phyloP scores from a whole-genome alignment of 2,888 invertebrate genomes.

The Caenorhabditis plicata region DNA sequence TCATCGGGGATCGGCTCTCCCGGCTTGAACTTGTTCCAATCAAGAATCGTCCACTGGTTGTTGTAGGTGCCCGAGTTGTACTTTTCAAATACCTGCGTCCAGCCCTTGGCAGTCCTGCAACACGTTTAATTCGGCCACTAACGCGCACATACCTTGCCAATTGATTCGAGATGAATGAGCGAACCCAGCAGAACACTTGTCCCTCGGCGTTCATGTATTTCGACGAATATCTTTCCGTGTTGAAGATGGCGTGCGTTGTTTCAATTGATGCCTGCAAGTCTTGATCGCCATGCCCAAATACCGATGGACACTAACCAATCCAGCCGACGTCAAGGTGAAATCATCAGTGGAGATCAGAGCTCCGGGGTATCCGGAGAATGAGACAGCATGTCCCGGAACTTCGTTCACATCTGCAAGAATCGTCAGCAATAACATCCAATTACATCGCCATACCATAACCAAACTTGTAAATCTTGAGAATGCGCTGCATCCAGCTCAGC shows the following conservation, averaged over 20 bases:
- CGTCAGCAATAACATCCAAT: not conserved
- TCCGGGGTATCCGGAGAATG: conserved; percentile 65
- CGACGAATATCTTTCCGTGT: conserved; percentile 73
- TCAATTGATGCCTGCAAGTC: conserved; percentile 74
- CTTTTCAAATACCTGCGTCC: conserved; percentile 69
- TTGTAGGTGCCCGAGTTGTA: conserved; percentile 82
- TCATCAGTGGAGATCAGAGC: conserved; percentile 65
- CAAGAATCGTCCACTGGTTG: conserved; percentile 73
- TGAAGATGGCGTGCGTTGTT: conserved; percentile 78
- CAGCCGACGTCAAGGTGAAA: conserved; percentile 62
- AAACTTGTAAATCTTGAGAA: conserved; percentile 71
- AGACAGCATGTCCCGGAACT: conserved; percentile 65
- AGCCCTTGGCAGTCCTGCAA: conserved; percentile 44
- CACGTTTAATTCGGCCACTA: not conserved
- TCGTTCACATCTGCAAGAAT: conserved; percentile 63
- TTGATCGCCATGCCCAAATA: not conserved
- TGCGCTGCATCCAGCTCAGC: conserved; percentile 62
- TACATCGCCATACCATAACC: conserved; percentile 69
- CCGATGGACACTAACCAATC: conserved; percentile 55
- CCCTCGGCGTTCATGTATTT: conserved; percentile 74
- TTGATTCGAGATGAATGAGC: conserved; percentile 81
- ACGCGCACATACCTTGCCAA: conserved; percentile 70
- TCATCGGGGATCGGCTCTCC: conserved; percentile 64
- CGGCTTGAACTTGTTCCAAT: conserved; percentile 74
- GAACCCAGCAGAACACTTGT: conserved; percentile 72